Evolutionary conservation across 2,797 vertebrate genomes (phyloP).

Genomic region (Bryconaethiops microstoma): DNA sequence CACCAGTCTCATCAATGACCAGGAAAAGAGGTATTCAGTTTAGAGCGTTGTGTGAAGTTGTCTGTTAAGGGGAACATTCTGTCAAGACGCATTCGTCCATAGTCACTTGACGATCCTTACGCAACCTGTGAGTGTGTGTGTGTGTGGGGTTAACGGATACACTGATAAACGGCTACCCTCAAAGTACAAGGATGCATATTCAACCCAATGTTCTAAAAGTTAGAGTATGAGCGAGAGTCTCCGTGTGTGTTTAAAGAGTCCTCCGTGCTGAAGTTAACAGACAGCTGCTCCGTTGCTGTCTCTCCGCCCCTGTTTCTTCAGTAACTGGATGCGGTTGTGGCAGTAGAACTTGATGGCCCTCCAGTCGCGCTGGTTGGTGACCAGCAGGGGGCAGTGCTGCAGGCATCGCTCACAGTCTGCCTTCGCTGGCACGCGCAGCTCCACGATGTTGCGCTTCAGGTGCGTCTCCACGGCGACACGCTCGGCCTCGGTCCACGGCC

Average conservation of each 20-base stretch:
- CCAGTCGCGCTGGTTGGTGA: conserved; percentile 83
- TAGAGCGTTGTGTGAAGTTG: neutral
- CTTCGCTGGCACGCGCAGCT: conserved; percentile 80
- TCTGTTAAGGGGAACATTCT: conserved; percentile 2
- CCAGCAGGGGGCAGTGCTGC: conserved; percentile 81
- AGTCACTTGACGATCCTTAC: neutral
- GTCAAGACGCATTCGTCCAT: neutral
- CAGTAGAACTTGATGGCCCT: conserved; percentile 84
- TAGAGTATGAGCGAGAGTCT: neutral
- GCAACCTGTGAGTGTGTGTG: neutral
- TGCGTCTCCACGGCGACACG: conserved; percentile 81
- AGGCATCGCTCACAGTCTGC: conserved; percentile 83
- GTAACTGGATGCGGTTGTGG: conserved; percentile 84
- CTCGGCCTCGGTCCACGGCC: conserved; percentile 83
- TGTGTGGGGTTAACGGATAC: conserved; percentile 4
- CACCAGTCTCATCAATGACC: conserved; percentile 5
- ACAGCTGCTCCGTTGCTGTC: conserved; percentile 63
- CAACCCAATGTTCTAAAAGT: neutral
- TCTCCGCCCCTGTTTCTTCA: conserved; percentile 80
- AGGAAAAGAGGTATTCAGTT: conserved; percentile 17
- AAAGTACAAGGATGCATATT: conserved; percentile 28
- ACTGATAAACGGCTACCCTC: conserved; percentile 3
- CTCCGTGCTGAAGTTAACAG: conserved; percentile 60
- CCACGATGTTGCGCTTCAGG: conserved; percentile 78
- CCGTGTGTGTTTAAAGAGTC: neutral